Conservation (phyloP, 2,797 vertebrate species). For the Scolopax bukidnonensis region DNA sequence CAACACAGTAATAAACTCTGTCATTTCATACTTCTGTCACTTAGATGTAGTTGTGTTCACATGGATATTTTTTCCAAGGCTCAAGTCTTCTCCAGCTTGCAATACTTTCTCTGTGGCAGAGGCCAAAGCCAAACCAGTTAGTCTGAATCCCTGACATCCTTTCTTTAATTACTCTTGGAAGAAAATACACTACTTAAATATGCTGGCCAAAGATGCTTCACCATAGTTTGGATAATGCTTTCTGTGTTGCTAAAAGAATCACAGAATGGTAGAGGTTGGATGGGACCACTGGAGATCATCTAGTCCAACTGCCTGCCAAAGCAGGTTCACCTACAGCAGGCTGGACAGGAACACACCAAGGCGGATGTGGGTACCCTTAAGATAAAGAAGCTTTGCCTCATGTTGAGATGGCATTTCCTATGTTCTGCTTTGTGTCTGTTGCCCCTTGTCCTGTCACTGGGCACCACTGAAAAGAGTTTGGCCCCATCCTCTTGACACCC, state of each 20-base stretch:
- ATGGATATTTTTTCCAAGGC: not conserved
- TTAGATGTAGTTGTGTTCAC: not conserved
- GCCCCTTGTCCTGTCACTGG: not conserved
- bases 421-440: not conserved
- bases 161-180: not conserved
- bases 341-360: not conserved
- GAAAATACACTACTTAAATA: not conserved
- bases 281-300: not conserved
- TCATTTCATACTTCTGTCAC: not conserved
- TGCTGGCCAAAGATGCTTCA: not conserved
- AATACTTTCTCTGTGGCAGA: not conserved
- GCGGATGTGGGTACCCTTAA: not conserved
- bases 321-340: not conserved
- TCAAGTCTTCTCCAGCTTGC: not conserved
- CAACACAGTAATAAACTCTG: not conserved
- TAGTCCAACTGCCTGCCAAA: not conserved
- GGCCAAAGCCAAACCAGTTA: not conserved
- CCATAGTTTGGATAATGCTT: not conserved
- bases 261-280: not conserved
- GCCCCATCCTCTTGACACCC: not conserved
- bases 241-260: not conserved
- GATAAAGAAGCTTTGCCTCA: not conserved
- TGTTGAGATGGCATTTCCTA: not conserved
- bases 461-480: not conserved
- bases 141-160: not conserved